Base-by-base conservation (phyloP, 2,888 invertebrate genomes). In the Calephelis perditalis region DNA sequence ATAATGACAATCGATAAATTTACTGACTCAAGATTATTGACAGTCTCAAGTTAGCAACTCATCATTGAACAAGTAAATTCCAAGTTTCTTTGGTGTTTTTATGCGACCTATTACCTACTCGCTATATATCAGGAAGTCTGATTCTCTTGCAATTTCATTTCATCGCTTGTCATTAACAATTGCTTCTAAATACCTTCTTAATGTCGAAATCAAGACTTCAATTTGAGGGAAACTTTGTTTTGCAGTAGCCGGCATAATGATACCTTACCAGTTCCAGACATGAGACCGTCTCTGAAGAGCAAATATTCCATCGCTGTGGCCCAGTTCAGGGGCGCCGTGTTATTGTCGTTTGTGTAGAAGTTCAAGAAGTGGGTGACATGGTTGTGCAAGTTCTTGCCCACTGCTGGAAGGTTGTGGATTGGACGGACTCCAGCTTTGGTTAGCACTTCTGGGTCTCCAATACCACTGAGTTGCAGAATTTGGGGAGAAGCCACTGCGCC, bases 401-500 rank as follows among this genome's bases (percentile, higher is more conserved):
- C 97, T 0, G 95, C 94, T 0, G 96, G 96, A 47, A 97, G 89
- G 73, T 94, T 88, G 70, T 95, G 95, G 2, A 96, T 82, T 0
- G 94, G 86, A 0, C 93, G 92, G 0, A 96, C 92, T 26, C 95
- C 92, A 0, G 91, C 92, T 66, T 88, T 84, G 10, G 91, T 71
- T 15, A 97, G 86, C 12, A 97, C 95, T 0, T 93, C 93, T 2
- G 92, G 92, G 43, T 96, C 96, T 0, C 97, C 97, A 10, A 98
- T 92, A 9, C 99, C 99, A 68, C 98, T 98, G 52, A 98, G 92
- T 73, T 98, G 92, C 11, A 99, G 92, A 56, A 99, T 89, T 78
- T 99, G 99, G 0, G 99, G 98, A 0, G 98, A 96, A 69, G 97
- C 98, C 1, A 99, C 96, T 10, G 99, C 96, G 0, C 99, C 97